A percentile compares a stretch with the other conserved stretches of the same genome.
Evolutionary conservation across 2,113 vertebrate genomes (phyloP).

Genomic region (Triplophysa dalaica): DNA sequence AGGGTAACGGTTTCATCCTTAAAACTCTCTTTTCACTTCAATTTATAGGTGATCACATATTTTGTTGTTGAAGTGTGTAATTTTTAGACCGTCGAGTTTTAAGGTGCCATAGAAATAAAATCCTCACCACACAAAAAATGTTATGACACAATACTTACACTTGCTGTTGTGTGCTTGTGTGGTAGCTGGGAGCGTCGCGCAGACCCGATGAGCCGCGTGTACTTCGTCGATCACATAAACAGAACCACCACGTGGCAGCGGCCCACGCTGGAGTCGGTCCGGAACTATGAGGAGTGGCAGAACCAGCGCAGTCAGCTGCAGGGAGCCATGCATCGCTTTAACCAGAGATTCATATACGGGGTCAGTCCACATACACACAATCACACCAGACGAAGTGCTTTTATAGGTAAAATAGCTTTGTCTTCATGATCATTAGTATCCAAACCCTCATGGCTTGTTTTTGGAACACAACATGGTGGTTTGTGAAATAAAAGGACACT

Average conservation of each 20-base stretch:
- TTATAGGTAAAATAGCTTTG: not conserved
- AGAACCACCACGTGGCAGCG: conserved; percentile 96
- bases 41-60: no score
- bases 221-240: conserved; percentile 97
- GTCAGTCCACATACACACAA: conserved; percentile 67
- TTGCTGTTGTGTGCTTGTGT: not conserved
- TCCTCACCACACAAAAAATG: not conserved
- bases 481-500: no score
- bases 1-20: conserved; percentile 73
- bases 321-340: conserved; percentile 98
- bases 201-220: conserved; percentile 94
- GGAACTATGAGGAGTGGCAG: conserved; percentile 98
- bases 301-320: conserved; percentile 94
- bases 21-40: not conserved
- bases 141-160: not conserved
- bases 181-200: conserved; percentile 93
- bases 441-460: no score
- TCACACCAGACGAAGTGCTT: no score
- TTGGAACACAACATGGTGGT: no score
- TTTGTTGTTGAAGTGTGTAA: no score
- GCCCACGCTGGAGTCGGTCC: conserved; percentile 91
- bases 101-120: no score
- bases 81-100: no score
- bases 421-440: no score
- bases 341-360: conserved; percentile 97